Evolutionary conservation across 2,888 invertebrate genomes (phyloP).

Genomic region (Phaonia tiefii): DNA sequence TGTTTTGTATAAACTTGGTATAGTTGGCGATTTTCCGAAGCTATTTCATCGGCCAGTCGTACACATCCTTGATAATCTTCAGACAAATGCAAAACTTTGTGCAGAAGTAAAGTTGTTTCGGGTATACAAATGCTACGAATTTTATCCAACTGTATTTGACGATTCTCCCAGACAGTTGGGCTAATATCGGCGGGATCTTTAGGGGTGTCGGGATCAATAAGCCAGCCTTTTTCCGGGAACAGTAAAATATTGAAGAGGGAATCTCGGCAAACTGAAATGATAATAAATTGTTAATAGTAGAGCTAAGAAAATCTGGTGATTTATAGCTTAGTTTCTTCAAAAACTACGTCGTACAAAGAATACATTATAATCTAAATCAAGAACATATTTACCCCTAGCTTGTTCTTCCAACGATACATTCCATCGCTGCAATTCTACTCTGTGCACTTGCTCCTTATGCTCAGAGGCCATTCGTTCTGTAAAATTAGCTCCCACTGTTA

Average conservation of each 20-base stretch:
- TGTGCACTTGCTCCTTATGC: slow-evolving; percentile 89
- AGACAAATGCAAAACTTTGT: slow-evolving; percentile 89
- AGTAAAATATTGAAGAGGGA: slow-evolving; percentile 92
- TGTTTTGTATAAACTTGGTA: slow-evolving; percentile 91
- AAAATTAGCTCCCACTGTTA: slow-evolving; percentile 85
- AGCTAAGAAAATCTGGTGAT: no score
- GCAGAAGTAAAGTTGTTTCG: slow-evolving; percentile 88
- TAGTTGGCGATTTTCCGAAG: slow-evolving; percentile 88
- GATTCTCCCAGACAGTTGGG: slow-evolving; percentile 82
- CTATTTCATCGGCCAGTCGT: slow-evolving; percentile 89
- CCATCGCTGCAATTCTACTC: slow-evolving; percentile 90
- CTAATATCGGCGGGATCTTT: slow-evolving; percentile 81
- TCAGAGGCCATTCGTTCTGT: slow-evolving; percentile 94
- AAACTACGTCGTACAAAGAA: no score
- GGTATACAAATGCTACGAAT: slow-evolving; percentile 92
- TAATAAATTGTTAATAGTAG: background rate
- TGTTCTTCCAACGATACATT: slow-evolving; percentile 86
- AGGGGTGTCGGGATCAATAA: slow-evolving; percentile 85
- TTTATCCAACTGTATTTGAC: slow-evolving; percentile 84
- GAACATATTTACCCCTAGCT: slow-evolving; percentile 82
- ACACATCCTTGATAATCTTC: slow-evolving; percentile 89
- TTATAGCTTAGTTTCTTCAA: no score
- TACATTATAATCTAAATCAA: background rate
- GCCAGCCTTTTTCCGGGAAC: slow-evolving; percentile 95
- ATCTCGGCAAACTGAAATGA: slow-evolving; percentile 85